Base-by-base conservation (phyloP, 2,113 vertebrate species). In the Gymnarchus niloticus region DNA sequence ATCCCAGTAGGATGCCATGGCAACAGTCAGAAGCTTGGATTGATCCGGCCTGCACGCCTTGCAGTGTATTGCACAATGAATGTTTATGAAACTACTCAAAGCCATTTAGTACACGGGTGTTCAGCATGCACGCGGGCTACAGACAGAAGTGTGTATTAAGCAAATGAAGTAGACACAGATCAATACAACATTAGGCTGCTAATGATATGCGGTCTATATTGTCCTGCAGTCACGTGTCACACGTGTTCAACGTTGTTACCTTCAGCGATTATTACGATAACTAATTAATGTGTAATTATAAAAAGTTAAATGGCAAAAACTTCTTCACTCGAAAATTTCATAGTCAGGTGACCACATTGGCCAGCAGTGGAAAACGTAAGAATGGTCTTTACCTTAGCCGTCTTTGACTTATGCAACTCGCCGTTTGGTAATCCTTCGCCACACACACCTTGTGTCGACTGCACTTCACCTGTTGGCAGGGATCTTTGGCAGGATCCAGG, bases 391-490 rank as follows among this genome's bases (percentile, higher is more conserved):
- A 90, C 1, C 96, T 95, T 86, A 97, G 95, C 90, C 95, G 95
- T 91, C 96, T 94, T 84, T 97, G 97, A 91, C 97, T 99, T 87
- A 99, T 88, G 92, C 98, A 99, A 90, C 95, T 89, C 84, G 97
- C 96, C 6, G 95, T 97, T 88, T 96, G 96, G 84, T 96, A 94
- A 92, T 96, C 96, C 89, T 97, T 96, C 3, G 96, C 93, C 89
- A 99, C 94, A 89, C 98, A 99, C 86, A 97, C 95, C 92, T 99
- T 99, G 93, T 98, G 96, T 41, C 93, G 96, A 90, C 96, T 95
- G 88, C 98, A 99, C 92, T 99, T 99, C 91, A 96, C 94, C 95
- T 98, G 99, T 90, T 96, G 94, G 93, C 98, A 99, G 1, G 98
- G 98, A 91, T 99, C 96, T 95, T 96, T 98, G 91, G 96, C 93